A percentile compares a stretch with the other conserved stretches of the same genome.
These are phyloP conservation scores for Bagarius yarrelli DNA, from an alignment of 2,113 vertebrate species.

Conservation along the genomic window DNA sequence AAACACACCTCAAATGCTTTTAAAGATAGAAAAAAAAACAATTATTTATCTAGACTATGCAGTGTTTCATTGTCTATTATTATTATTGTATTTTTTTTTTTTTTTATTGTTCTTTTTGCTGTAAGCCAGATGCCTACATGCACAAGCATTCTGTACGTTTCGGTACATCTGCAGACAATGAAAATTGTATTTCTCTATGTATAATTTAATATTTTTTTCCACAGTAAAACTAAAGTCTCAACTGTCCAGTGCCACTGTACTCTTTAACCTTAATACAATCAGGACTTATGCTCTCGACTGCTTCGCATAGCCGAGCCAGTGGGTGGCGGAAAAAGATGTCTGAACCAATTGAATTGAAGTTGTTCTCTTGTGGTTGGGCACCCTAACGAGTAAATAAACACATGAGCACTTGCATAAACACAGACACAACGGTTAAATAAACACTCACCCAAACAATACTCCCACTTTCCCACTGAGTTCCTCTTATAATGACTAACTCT, in stretches of 20 bases:
- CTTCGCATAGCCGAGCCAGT: constrained; percentile 29
- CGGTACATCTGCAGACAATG: background rate
- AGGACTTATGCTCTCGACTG: constrained; percentile 11
- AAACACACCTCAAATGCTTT: background rate
- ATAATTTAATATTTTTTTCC: background rate
- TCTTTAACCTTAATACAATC: background rate
- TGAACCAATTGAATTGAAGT: constrained; percentile 30
- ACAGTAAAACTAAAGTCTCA: background rate
- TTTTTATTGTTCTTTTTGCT: too few relatives aligned
- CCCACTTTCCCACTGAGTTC: background rate
- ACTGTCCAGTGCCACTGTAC: background rate
- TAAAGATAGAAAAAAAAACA: background rate
- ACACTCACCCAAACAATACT: constrained; percentile 18
- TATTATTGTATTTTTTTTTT: background rate
- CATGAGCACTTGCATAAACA: constrained; percentile 8
- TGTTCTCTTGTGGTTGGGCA: constrained; percentile 31
- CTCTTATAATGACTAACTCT: constrained; percentile 6
- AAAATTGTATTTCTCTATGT: background rate
- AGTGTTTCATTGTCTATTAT: background rate
- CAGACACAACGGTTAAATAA: constrained; percentile 8
- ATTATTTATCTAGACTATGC: background rate
- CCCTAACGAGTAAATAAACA: constrained; percentile 5
- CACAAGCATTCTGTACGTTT: background rate
- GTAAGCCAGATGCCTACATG: too few relatives aligned
- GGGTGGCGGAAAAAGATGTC: constrained; percentile 1